A percentile compares a stretch with the other conserved stretches of the same genome.
Conservation (phyloP, 2,888 invertebrate species). For the Yponomeuta malinellus region DNA sequence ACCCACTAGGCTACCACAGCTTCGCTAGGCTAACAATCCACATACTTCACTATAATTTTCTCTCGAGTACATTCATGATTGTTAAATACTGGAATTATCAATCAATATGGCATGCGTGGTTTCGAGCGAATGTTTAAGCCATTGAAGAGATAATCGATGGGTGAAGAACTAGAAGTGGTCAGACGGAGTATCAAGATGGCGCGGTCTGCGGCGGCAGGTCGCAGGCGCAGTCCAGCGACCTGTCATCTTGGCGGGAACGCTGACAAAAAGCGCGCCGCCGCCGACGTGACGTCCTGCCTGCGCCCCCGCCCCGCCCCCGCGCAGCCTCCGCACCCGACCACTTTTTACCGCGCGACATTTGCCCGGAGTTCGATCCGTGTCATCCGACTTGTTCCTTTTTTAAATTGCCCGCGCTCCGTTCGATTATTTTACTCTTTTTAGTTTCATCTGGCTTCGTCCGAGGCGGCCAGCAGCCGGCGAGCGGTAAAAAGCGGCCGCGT, state of each 20-base stretch:
- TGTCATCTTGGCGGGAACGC: constrained; percentile 75
- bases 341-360: constrained; percentile 76
- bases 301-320: constrained; percentile 26
- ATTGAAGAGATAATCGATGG: not conserved
- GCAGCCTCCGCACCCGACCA: constrained; percentile 51
- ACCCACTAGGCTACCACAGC: too few relatives aligned
- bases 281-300: constrained; percentile 72
- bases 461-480: constrained; percentile 45
- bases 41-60: constrained; percentile 8
- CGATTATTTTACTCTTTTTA: constrained; percentile 66
- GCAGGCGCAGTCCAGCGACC: constrained; percentile 67
- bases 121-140: not conserved
- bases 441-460: constrained; percentile 66
- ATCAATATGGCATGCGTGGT: not conserved
- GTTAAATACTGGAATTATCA: not conserved
- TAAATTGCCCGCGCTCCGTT: constrained; percentile 60
- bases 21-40: not conserved
- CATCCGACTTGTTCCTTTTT: constrained; percentile 75
- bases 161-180: not conserved
- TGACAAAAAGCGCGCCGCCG: constrained; percentile 73
- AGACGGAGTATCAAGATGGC: constrained; percentile 54
- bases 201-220: constrained; percentile 45
- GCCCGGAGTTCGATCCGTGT: constrained; percentile 77
- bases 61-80: not conserved
- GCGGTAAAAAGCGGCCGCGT: constrained; percentile 68